Evolutionary conservation across 1,140 invertebrate species (phyloP), one percentile per base, ranked within the genome.

Genomic region (Nebria ingens): DNA sequence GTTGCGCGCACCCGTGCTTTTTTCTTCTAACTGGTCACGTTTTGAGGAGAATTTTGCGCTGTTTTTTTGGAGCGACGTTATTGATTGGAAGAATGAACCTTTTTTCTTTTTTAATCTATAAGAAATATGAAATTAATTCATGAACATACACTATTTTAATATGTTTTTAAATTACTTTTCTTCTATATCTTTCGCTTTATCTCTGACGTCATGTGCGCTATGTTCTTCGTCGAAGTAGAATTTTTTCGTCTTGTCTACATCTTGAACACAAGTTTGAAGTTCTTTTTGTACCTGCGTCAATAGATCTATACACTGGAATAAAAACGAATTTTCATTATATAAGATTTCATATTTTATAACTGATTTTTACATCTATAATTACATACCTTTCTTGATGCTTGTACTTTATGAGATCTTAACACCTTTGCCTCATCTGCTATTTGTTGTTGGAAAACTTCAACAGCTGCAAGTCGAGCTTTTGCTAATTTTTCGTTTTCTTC

Each of bases 401-500:
- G 84, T 29, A 92, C 64, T 78, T 97, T 97, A 65, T 88, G 85
- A 53, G 85, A 76, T 51, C 86, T 80, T 2, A 96, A 74, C 17
- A 81, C 74, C 76, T 97, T 97, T 15, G 90, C 85, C 65, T 95
- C 91, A 64, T 97, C 93, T 11, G 91, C 89, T 58, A 96, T 91
- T 71, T 93, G 88, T 68, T 95, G 89, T 67, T 93, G 88, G 69
- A 94, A 94, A 17, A 95, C 86, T 74, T 97, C 92, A 13, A 94
- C 87, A 3, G 93, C 93, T 0, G 92, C 90, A 19, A 97, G 73
- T 22, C 92, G 78, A 2, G 91, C 90, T 59, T 91, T 84, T 1
- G 91, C 91, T 61, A 96, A 72, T 67, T 93, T 93, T 66, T 97
- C 93, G 66, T 94, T 94, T 72, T 97, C 93, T 69, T 97, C 93